Percentiles rank a stretch among this genome's conserved stretches.
These are phyloP conservation scores for Cryptus viduatorius DNA, from an alignment of 2,888 invertebrate genomes.

Conservation along the genomic window DNA sequence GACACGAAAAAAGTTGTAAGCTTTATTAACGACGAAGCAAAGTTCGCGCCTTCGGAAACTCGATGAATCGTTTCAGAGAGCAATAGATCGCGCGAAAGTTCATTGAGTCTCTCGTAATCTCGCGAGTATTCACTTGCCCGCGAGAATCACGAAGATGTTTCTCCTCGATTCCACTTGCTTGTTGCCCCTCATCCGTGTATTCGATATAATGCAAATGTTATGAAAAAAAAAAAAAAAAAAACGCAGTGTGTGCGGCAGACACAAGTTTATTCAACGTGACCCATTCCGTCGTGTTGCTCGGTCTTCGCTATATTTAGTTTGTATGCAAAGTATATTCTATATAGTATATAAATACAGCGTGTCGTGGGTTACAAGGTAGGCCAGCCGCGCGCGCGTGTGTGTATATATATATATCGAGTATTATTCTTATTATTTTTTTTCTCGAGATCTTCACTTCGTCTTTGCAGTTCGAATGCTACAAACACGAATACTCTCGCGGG, in stretches of 20 bases:
- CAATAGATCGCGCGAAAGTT: conserved; percentile 9
- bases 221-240: conserved; percentile 35
- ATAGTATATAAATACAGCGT: background rate
- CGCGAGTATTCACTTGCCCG: background rate
- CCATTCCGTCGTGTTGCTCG: conserved; percentile 45
- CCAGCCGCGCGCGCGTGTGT: conserved; percentile 1
- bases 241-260: background rate
- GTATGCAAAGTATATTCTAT: conserved; percentile 53
- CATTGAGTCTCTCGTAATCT: background rate
- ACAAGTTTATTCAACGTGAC: conserved; percentile 65
- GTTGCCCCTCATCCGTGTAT: conserved; percentile 26
- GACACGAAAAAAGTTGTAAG: background rate
- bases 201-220: conserved; percentile 60
- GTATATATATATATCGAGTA: conserved; percentile 38
- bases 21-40: background rate
- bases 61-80: too few species aligned
- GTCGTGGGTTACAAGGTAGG: conserved; percentile 6
- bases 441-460: conserved; percentile 51
- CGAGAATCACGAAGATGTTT: background rate
- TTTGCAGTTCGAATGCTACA: conserved; percentile 40
- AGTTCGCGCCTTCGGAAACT: background rate
- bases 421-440: conserved; percentile 16
- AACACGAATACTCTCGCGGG: conserved; percentile 37
- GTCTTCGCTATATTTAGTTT: conserved; percentile 60
- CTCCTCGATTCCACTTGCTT: conserved; percentile 44